Conservation (phyloP, 1,140 invertebrate species). For the Zaprionus tsacasi region DNA sequence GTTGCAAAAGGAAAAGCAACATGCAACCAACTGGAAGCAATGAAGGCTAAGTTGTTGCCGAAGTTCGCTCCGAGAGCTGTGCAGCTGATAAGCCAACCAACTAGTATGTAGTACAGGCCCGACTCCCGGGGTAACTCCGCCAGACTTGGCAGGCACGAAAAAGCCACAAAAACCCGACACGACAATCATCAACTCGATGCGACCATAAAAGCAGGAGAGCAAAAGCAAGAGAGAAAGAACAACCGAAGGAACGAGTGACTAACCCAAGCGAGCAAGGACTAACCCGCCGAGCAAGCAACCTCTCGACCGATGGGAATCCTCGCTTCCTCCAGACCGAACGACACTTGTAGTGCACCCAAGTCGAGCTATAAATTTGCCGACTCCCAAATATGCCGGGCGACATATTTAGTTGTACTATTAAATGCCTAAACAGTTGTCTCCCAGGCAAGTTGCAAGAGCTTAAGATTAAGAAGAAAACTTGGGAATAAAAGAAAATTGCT, state of each 20-base stretch:
- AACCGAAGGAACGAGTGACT: constrained; percentile 9
- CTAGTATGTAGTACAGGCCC: constrained; percentile 5
- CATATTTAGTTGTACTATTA: constrained; percentile 42
- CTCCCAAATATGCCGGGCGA: constrained; percentile 28
- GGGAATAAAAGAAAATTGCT: not conserved
- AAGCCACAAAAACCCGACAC: constrained; percentile 39
- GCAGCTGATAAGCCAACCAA: constrained; percentile 47
- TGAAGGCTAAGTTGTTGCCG: constrained; percentile 79
- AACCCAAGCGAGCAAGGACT: not conserved
- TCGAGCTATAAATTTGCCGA: constrained; percentile 39
- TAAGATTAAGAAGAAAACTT: not conserved
- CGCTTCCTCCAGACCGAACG: not conserved
- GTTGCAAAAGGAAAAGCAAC: constrained; percentile 26
- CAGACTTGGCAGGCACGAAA: constrained; percentile 33
- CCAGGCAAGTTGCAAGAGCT: not conserved
- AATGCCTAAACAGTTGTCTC: constrained; percentile 16
- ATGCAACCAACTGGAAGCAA: constrained; percentile 78
- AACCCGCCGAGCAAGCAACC: not conserved
- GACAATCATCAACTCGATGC: constrained; percentile 30
- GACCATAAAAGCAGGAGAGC: constrained; percentile 31
- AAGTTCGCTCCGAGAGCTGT: constrained; percentile 48
- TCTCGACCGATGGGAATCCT: not conserved
- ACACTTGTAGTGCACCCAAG: constrained; percentile 15
- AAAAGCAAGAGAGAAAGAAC: constrained; percentile 5
- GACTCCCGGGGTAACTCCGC: constrained; percentile 2